Evolutionary conservation across 2,888 invertebrate species (phyloP).

Genomic region (Neoascia interrupta): DNA sequence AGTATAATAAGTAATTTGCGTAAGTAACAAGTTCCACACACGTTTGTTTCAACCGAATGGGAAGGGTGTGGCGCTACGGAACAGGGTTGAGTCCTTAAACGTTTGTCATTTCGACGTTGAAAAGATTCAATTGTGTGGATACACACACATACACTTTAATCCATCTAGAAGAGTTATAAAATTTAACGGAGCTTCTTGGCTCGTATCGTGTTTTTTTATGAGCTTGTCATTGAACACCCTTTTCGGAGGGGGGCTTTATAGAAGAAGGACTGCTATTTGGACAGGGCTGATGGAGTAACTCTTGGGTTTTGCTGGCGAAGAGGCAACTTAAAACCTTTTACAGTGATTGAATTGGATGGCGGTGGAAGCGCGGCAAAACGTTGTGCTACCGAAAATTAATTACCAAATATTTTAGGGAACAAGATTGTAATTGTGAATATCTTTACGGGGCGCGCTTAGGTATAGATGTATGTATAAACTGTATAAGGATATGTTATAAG

Average conservation of each 20-base stretch:
- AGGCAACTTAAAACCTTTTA: conserved; percentile 69
- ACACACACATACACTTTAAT: conserved; percentile 44
- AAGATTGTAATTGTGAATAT: conserved; percentile 65
- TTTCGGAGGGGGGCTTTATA: too few relatives aligned
- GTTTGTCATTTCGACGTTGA: too few relatives aligned
- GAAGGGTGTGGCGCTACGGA: too few relatives aligned
- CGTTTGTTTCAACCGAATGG: conserved; percentile 32
- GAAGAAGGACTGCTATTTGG: too few relatives aligned
- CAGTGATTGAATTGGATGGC: conserved; percentile 66
- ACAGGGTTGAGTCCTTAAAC: too few relatives aligned
- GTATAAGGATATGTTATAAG: too few relatives aligned
- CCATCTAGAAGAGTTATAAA: conserved; percentile 53
- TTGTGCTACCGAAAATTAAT: conserved; percentile 60
- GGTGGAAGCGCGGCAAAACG: conserved; percentile 27
- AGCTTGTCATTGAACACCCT: conserved; percentile 8
- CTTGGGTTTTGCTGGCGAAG: too few relatives aligned
- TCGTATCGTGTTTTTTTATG: conserved; percentile 39
- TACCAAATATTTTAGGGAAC: conserved; percentile 65
- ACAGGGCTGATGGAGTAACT: too few relatives aligned
- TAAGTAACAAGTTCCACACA: conserved; percentile 54
- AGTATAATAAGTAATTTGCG: conserved; percentile 56
- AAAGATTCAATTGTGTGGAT: too few relatives aligned
- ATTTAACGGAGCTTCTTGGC: conserved; percentile 59
- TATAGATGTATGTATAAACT: too few relatives aligned
- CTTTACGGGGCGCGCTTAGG: conserved; percentile 23